A percentile compares a stretch with the other conserved stretches of the same genome.
Conservation (phyloP, 2,888 invertebrate species). For the Anoplius nigerrimus region DNA sequence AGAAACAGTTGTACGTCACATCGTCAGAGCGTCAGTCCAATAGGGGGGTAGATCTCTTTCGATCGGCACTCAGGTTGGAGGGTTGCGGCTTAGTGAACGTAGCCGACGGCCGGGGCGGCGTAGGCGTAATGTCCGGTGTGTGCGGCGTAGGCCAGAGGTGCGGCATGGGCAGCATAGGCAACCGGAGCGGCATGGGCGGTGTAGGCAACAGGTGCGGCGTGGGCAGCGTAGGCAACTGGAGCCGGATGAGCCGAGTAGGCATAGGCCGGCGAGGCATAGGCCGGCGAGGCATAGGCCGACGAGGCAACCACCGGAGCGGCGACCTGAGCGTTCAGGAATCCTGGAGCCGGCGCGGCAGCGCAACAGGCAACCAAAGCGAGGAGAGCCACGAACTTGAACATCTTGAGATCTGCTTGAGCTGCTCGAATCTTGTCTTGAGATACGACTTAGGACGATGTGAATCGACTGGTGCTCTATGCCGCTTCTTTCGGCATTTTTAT, state of each 20-base stretch:
- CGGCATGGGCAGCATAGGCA: slow-evolving; percentile 37
- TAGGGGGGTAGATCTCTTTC: neutral
- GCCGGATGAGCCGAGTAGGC: slow-evolving; percentile 57
- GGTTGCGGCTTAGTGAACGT: slow-evolving; percentile 20
- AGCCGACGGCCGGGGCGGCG: slow-evolving; percentile 37
- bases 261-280: slow-evolving; percentile 14
- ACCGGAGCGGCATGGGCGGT: slow-evolving; percentile 36
- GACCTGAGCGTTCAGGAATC: slow-evolving; percentile 37
- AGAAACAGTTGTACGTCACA: too few species aligned
- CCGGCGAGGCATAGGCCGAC: slow-evolving; percentile 21
- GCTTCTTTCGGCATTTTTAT: slow-evolving; percentile 53
- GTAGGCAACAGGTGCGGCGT: slow-evolving; percentile 56
- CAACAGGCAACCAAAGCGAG: slow-evolving; percentile 64
- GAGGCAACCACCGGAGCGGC: slow-evolving; percentile 61
- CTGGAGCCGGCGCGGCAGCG: slow-evolving; percentile 72
- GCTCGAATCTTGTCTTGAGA: neutral
- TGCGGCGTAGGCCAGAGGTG: slow-evolving; percentile 70
- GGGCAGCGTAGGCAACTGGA: slow-evolving; percentile 69
- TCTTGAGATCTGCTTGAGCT: slow-evolving; percentile 28
- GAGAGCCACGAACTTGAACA: slow-evolving; percentile 57
- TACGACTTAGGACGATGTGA: neutral
- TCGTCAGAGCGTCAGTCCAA: neutral
- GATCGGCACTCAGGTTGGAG: too few species aligned
- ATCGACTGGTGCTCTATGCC: slow-evolving; percentile 51
- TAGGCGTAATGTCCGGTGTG: slow-evolving; percentile 48